These are phyloP conservation scores for Oxygymnocypris stewartii DNA, from an alignment of 2,113 vertebrate species.

Conservation along the genomic window DNA sequence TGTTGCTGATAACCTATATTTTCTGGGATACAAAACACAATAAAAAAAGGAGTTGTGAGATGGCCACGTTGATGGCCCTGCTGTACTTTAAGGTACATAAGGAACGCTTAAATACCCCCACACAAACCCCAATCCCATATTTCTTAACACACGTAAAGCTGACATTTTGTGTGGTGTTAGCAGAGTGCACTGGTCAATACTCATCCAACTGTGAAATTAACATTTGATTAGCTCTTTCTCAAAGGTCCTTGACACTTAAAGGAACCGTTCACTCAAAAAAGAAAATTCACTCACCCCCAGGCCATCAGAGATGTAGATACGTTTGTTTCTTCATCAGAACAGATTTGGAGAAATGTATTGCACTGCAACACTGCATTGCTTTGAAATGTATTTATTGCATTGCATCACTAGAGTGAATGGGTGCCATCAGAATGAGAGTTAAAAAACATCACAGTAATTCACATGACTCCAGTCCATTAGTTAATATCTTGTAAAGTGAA, in stretches of 20 bases:
- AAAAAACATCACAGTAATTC: no score
- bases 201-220: slow-evolving; percentile 26
- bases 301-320: no score
- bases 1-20: neutral
- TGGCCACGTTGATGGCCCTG: neutral
- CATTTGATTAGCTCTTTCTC: neutral
- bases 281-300: neutral
- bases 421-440: neutral
- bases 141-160: slow-evolving; percentile 1
- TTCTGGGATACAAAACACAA: neutral
- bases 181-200: neutral
- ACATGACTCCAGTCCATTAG: no score
- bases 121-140: neutral
- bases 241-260: neutral
- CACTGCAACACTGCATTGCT: no score
- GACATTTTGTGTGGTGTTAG: neutral
- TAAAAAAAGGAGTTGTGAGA: no score
- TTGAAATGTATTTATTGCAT: neutral
- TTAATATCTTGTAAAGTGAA: no score
- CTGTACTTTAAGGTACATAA: neutral
- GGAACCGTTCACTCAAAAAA: neutral
- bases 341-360: no score
- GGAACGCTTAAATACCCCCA: neutral
- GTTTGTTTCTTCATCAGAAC: no score
- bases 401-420: neutral